Conservation (phyloP, 2,888 invertebrate species). For the Lapara coniferarum region DNA sequence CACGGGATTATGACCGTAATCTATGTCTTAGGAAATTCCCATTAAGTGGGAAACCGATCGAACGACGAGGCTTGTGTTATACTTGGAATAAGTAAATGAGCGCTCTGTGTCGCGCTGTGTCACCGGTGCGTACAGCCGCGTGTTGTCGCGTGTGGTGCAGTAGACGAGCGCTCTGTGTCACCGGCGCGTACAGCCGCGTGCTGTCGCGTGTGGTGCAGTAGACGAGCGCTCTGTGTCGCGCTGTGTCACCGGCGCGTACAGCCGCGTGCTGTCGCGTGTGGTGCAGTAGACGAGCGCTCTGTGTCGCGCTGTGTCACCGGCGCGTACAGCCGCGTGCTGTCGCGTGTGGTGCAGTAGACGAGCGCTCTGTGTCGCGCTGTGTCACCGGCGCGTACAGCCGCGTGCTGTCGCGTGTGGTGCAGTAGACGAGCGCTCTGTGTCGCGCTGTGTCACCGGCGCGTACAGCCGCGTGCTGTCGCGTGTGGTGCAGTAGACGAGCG, state of each 20-base stretch:
- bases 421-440: neutral
- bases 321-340: conserved; percentile 8
- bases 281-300: neutral
- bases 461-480: conserved; percentile 1
- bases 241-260: conserved; percentile 13
- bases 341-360: neutral
- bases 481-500: neutral
- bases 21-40: conserved; percentile 13
- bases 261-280: neutral
- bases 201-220: neutral
- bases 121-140: conserved; percentile 13
- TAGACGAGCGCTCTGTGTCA: neutral
- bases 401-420: neutral
- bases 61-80: neutral
- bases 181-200: conserved; percentile 16
- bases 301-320: conserved; percentile 12
- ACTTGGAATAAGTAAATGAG: neutral
- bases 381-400: conserved; percentile 13
- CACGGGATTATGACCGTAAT: conserved; percentile 2
- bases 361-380: neutral
- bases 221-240: neutral
- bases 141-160: neutral
- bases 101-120: neutral
- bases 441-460: neutral
- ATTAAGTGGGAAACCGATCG: neutral